Conservation (phyloP, 2,888 invertebrate genomes). For the Acleris laterana region DNA sequence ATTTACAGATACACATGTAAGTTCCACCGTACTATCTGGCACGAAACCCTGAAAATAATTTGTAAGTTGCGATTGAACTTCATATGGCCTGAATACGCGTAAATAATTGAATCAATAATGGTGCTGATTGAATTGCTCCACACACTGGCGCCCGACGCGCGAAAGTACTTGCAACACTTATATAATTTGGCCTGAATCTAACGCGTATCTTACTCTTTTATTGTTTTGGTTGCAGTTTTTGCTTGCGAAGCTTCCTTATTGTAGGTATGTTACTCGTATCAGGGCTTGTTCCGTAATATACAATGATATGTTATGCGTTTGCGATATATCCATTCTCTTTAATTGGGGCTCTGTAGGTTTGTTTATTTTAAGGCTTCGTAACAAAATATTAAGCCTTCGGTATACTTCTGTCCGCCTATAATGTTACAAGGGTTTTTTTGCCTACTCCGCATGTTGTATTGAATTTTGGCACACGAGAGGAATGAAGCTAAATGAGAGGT, state of each 20-base stretch:
- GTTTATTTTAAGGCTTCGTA: too few relatives aligned
- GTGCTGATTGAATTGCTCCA: slow-evolving; percentile 14
- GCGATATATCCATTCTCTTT: not conserved
- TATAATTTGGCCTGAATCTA: slow-evolving; percentile 24
- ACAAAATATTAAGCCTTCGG: too few relatives aligned
- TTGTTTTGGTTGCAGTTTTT: slow-evolving; percentile 17
- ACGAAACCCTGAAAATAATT: too few relatives aligned
- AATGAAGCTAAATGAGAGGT: too few relatives aligned
- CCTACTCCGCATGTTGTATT: too few relatives aligned
- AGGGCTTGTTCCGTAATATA: not conserved
- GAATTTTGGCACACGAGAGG: too few relatives aligned
- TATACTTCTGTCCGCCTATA: too few relatives aligned
- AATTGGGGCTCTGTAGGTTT: not conserved
- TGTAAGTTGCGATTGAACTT: too few relatives aligned
- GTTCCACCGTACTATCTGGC: too few relatives aligned
- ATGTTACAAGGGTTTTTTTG: too few relatives aligned
- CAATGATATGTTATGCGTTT: not conserved
- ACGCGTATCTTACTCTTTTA: slow-evolving; percentile 19
- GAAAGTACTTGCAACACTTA: slow-evolving; percentile 20
- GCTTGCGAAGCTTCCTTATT: slow-evolving; percentile 15
- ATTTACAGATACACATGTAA: too few relatives aligned
- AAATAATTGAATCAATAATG: slow-evolving; percentile 6
- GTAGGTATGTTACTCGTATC: slow-evolving; percentile 3
- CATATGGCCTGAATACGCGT: not conserved
- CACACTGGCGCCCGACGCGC: slow-evolving; percentile 13